These are phyloP conservation scores for Drosophila sucinea DNA, from an alignment of 1,140 invertebrate genomes.

Conservation along the genomic window DNA sequence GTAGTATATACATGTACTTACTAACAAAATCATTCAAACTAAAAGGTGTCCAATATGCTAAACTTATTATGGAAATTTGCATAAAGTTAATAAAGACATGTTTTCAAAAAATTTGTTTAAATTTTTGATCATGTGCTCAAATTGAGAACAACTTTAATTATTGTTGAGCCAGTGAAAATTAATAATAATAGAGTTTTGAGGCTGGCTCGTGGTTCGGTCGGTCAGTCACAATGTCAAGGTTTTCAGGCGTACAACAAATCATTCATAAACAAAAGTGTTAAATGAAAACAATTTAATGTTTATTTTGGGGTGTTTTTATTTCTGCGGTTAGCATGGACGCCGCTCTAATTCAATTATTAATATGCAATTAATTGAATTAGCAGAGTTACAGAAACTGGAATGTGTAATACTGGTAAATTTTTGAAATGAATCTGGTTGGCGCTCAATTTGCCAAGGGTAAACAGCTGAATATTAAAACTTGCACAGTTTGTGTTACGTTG, in stretches of 20 bases:
- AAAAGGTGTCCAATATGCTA: background rate
- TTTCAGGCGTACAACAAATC: background rate
- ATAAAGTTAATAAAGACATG: background rate
- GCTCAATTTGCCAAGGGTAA: too few species aligned
- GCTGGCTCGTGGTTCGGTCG: background rate
- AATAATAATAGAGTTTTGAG: background rate
- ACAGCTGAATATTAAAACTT: too few species aligned
- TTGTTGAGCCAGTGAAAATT: background rate
- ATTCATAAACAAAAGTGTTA: conserved; percentile 20
- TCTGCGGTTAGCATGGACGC: background rate
- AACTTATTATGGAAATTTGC: conserved; percentile 18
- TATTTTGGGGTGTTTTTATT: background rate
- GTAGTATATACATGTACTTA: conserved; percentile 59
- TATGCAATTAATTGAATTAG: background rate
- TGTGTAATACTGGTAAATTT: background rate
- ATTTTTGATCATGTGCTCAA: background rate
- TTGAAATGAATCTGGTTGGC: background rate
- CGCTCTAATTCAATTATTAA: conserved; percentile 6
- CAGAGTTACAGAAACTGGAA: conserved; percentile 3
- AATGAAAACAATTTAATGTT: conserved; percentile 1
- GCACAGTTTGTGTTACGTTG: too few species aligned
- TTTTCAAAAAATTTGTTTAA: background rate
- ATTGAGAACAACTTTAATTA: background rate
- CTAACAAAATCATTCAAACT: conserved; percentile 20
- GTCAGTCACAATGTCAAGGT: conserved; percentile 19